Percentiles rank a stretch among this genome's conserved stretches.
These are phyloP conservation scores for Sebastes fasciatus DNA, from an alignment of 2,113 vertebrate genomes.

Conservation along the genomic window DNA sequence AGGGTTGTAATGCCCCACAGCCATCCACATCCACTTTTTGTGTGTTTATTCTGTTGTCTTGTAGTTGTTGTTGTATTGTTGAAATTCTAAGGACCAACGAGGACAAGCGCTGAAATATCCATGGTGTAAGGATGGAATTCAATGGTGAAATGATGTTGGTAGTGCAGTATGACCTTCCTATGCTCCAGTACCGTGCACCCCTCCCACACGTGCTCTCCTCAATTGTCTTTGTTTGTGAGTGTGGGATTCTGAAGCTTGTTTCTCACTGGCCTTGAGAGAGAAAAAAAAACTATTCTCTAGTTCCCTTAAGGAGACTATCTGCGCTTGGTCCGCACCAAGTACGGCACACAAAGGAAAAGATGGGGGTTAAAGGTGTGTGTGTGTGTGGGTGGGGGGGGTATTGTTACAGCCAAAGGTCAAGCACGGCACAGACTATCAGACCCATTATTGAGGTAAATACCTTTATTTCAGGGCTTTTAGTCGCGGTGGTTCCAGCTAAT, in stretches of 20 bases:
- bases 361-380: not conserved
- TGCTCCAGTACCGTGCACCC: slow-evolving; percentile 53
- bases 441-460: slow-evolving; percentile 76
- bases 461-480: slow-evolving; percentile 78
- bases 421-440: slow-evolving; percentile 80
- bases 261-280: slow-evolving; percentile 66
- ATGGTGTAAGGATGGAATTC: slow-evolving; percentile 43
- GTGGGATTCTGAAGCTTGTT: slow-evolving; percentile 54
- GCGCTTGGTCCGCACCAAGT: slow-evolving; percentile 55
- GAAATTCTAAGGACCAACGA: slow-evolving; percentile 69
- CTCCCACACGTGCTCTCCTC: slow-evolving; percentile 63
- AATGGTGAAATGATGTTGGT: slow-evolving; percentile 67
- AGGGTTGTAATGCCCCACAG: slow-evolving; percentile 54
- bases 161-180: slow-evolving; percentile 70
- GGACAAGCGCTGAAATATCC: slow-evolving; percentile 50
- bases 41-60: slow-evolving; percentile 80
- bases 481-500: slow-evolving; percentile 69
- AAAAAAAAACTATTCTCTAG: slow-evolving; percentile 64
- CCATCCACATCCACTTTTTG: slow-evolving; percentile 64
- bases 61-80: slow-evolving; percentile 81
- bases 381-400: slow-evolving; percentile 43
- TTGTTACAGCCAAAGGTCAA: slow-evolving; percentile 79
- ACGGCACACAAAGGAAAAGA: slow-evolving; percentile 51
- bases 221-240: slow-evolving; percentile 70
- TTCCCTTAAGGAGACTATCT: slow-evolving; percentile 61